phyloP scores from a whole-genome alignment of 2,888 invertebrate genomes.

The Pyrgus malvae region DNA sequence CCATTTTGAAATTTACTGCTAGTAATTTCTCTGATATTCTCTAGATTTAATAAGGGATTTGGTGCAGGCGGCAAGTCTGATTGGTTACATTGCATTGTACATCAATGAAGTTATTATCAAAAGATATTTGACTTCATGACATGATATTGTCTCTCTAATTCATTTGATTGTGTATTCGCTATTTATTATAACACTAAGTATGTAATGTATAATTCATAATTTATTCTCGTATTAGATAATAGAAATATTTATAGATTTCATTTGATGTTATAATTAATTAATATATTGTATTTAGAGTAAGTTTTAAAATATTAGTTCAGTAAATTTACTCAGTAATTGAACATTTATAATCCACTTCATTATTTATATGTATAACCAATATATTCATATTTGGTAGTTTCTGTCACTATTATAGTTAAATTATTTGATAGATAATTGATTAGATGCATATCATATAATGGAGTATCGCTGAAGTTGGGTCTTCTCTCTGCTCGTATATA shows the following conservation, averaged over 20 bases:
- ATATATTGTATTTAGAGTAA: slow-evolving; percentile 75
- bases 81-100: slow-evolving; percentile 24
- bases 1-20: slow-evolving; percentile 25
- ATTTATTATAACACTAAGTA: slow-evolving; percentile 80
- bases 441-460: slow-evolving; percentile 72
- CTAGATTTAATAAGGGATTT: slow-evolving; percentile 28
- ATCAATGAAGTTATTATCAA: slow-evolving; percentile 2
- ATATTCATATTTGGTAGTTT: slow-evolving; percentile 65
- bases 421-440: slow-evolving; percentile 64
- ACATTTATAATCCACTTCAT: slow-evolving; percentile 56
- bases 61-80: slow-evolving; percentile 21
- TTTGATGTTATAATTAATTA: slow-evolving; percentile 75
- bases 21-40: slow-evolving; percentile 29
- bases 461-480: slow-evolving; percentile 40
- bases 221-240: slow-evolving; percentile 77
- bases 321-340: slow-evolving; percentile 60
- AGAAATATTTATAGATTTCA: slow-evolving; percentile 73
- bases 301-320: slow-evolving; percentile 69
- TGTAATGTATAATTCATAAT: slow-evolving; percentile 77
- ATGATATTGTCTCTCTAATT: slow-evolving; percentile 79
- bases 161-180: slow-evolving; percentile 75
- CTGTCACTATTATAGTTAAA: slow-evolving; percentile 64
- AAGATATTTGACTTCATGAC: slow-evolving; percentile 20
- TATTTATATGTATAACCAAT: slow-evolving; percentile 62
- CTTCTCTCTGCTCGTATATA: slow-evolving; percentile 54